Evolutionary conservation across 2,113 vertebrate species (phyloP), one percentile per base, ranked within the genome.

Genomic region (Boulengeromyrus knoepffleri): DNA sequence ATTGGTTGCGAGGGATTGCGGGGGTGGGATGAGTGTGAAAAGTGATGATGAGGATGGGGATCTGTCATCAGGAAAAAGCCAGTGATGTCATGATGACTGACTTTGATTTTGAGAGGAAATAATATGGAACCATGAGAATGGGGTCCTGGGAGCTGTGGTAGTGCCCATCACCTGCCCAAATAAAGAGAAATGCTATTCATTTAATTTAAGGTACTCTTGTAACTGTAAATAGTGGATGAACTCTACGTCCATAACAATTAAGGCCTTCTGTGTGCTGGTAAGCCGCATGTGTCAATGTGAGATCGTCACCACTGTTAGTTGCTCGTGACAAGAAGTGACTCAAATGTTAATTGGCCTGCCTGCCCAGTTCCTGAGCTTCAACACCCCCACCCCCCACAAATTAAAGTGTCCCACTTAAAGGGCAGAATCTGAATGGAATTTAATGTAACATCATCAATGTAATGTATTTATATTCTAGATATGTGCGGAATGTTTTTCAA

Each of bases 331-430:
- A 90, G 90, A 92, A 92, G 90, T 96, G 95, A 96, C 96, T 96
- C 94, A 96, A 96, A 96, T 95, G 95, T 95, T 96, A 96, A 96
- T 92, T 93, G 93, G 91, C 90, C 89, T 19, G 91, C 88, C 90
- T 89, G 27, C 90, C 89, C 87, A 24, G 74, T 88, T 4, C 52
- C 46, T 84, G 84, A 21, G 74, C 39, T 42, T 89, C 24, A 15
- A 66, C 50, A 87, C 90, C 91, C 58, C 39, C 56, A 31, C 24
- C 90, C 39, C 27, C n/a, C 46, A 74, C 39, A 24, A 80, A 91
- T 90, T 88, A 56, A 77, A 7, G 50, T 80, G 3, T 52, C 21
- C 39, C 24, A 47, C 47, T 31, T n/a, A 66, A 80, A 89, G 62
- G 86, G 88, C 90, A 83, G 85, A 88, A 88, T 17, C 39, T 49